phyloP scores from a whole-genome alignment of 1,140 invertebrate species.

The Alviniconcha marisindica region DNA sequence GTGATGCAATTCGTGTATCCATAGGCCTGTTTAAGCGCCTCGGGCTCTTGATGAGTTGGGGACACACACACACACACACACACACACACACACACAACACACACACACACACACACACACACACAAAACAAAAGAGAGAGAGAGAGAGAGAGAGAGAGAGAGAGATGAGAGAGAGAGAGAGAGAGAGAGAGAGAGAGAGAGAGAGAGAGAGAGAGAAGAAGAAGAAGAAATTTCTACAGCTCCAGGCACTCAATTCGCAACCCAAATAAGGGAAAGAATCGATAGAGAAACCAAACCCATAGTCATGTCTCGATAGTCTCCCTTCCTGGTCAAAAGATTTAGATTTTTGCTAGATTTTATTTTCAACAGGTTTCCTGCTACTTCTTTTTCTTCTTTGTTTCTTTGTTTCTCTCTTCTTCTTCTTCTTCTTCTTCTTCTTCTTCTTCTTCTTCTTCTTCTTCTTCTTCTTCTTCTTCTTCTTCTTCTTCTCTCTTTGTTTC shows the following conservation, averaged over 20 bases:
- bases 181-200: not conserved
- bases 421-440: not conserved
- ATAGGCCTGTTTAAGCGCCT: too few relatives aligned
- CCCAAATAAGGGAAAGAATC: not conserved
- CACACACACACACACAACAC: too few relatives aligned
- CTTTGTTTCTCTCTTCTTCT: slow-evolving; percentile 17
- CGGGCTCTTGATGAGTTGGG: too few relatives aligned
- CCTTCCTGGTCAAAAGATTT: not conserved
- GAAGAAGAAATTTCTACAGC: not conserved
- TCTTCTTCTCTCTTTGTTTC: not conserved
- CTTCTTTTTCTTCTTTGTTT: not conserved
- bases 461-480: not conserved
- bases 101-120: too few relatives aligned
- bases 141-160: not conserved
- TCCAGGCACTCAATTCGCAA: not conserved
- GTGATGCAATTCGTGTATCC: too few relatives aligned
- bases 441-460: not conserved
- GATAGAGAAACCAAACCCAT: not conserved
- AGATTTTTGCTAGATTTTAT: not conserved
- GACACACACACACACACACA: too few relatives aligned
- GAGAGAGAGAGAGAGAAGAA: not conserved
- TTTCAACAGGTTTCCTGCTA: not conserved
- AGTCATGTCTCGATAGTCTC: not conserved
- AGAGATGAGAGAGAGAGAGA: not conserved
- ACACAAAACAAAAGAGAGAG: too few relatives aligned